Percentiles rank a stretch among this genome's conserved stretches.
Evolutionary conservation across 2,888 invertebrate genomes (phyloP).

Genomic region (Apodemia hepburni): DNA sequence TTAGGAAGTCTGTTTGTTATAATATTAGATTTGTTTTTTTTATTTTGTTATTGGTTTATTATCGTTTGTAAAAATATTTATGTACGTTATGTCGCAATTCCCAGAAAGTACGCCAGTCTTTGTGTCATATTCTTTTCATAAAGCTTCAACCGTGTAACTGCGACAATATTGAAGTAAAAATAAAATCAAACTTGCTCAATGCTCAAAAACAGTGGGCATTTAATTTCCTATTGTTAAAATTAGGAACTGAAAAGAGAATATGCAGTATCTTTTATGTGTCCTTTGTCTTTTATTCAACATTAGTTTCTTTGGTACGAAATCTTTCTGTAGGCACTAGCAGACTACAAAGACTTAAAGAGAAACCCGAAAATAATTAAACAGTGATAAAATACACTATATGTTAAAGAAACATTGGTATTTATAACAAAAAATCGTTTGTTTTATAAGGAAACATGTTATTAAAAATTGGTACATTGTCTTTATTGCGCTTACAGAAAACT

Average conservation of each 20-base stretch:
- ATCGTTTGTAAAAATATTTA: no score
- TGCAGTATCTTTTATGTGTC: constrained; percentile 16
- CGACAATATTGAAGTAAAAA: not conserved
- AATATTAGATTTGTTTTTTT: no score
- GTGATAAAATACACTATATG: constrained; percentile 1
- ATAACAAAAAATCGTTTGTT: not conserved
- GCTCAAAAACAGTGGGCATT: constrained; percentile 3
- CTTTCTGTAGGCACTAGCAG: constrained; percentile 12
- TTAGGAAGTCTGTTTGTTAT: no score
- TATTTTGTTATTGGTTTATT: no score
- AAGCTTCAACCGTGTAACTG: not conserved
- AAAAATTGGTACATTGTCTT: not conserved
- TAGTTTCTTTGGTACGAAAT: constrained; percentile 18
- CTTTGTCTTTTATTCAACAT: constrained; percentile 19
- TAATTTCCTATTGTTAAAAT: constrained; percentile 19
- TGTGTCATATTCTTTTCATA: not conserved
- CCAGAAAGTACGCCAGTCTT: no score
- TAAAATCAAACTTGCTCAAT: constrained; percentile 5
- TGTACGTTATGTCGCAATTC: no score
- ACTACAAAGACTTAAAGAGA: constrained; percentile 16
- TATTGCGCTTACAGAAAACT: no score
- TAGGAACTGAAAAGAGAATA: constrained; percentile 19
- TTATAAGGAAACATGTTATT: not conserved
- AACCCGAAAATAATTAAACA: constrained; percentile 19
- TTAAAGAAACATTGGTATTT: constrained; percentile 4